These are phyloP conservation scores for Potamarius usumacintae DNA, from an alignment of 2,113 vertebrate species.

Conservation along the genomic window DNA sequence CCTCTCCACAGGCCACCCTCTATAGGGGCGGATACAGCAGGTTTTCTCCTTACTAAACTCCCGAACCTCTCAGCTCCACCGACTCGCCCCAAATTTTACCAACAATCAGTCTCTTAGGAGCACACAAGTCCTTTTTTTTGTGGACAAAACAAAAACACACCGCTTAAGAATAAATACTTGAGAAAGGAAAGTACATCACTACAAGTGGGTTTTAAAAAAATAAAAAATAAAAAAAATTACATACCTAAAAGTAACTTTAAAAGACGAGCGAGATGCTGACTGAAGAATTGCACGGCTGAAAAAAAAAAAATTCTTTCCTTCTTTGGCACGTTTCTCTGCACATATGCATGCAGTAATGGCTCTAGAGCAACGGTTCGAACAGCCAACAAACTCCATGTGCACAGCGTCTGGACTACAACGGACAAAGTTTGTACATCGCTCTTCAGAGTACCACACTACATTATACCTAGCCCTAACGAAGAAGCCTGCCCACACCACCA, in stretches of 20 bases:
- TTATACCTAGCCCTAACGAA: constrained; percentile 23
- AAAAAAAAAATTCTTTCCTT: constrained; percentile 34
- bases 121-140: constrained; percentile 31
- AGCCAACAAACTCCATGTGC: constrained; percentile 52
- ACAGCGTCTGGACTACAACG: constrained; percentile 38
- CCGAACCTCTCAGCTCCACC: constrained; percentile 23
- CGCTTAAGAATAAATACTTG: constrained; percentile 39
- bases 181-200: constrained; percentile 48
- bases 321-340: constrained; percentile 56
- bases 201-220: constrained; percentile 39
- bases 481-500: constrained; percentile 18
- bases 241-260: constrained; percentile 27
- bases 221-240: constrained; percentile 6
- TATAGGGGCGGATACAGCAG: constrained; percentile 80
- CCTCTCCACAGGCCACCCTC: constrained; percentile 69
- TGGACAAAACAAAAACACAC: constrained; percentile 37
- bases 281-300: constrained; percentile 42
- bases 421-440: constrained; percentile 33
- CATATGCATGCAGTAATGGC: constrained; percentile 57
- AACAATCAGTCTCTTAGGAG: constrained; percentile 45
- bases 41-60: constrained; percentile 75
- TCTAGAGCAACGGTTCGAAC: constrained; percentile 44
- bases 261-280: constrained; percentile 33
- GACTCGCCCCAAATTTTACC: constrained; percentile 47
- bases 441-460: constrained; percentile 48